phyloP scores from a whole-genome alignment of 53 echinoderm and acorn worm genomes.

The Holothuria leucospilota region DNA sequence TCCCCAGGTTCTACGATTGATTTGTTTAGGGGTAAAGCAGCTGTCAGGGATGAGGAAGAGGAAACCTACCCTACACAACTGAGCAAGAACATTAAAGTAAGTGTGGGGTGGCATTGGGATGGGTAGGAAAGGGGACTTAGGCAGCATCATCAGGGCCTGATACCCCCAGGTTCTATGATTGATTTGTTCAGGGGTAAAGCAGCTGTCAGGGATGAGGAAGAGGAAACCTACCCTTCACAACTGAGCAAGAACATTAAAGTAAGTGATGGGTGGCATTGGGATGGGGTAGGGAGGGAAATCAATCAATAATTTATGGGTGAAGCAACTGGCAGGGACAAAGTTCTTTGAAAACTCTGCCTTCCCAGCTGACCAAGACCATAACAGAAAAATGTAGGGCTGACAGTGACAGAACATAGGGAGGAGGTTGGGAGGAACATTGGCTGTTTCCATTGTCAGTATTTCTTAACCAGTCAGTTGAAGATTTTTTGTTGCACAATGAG shows the following conservation, averaged over 20 bases:
- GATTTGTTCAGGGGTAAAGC: conserved; percentile 99
- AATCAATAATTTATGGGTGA: no score
- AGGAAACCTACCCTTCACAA: conserved; percentile 98
- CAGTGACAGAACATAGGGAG: no score
- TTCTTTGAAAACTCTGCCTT: no score
- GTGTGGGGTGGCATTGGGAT: conserved; percentile 93
- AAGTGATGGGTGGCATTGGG: no score
- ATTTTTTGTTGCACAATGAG: no score
- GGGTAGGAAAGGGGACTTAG: background rate
- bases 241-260: conserved; percentile 98
- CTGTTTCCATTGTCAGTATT: no score
- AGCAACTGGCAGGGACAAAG: no score
- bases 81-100: conserved; percentile 97
- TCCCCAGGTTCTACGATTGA: conserved; percentile 95
- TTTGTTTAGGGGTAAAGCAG: conserved; percentile 98
- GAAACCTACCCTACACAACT: conserved; percentile 98
- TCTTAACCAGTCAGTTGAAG: no score
- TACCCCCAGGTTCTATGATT: conserved; percentile 91
- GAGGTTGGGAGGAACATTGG: no score
- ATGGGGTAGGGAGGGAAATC: no score
- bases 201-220: conserved; percentile 95
- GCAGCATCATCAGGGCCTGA: conserved; percentile 97
- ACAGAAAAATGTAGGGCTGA: no score
- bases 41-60: conserved; percentile 95
- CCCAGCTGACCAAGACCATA: no score